These are phyloP conservation scores for Atherix ibis DNA, from an alignment of 2,888 invertebrate genomes.

Conservation along the genomic window DNA sequence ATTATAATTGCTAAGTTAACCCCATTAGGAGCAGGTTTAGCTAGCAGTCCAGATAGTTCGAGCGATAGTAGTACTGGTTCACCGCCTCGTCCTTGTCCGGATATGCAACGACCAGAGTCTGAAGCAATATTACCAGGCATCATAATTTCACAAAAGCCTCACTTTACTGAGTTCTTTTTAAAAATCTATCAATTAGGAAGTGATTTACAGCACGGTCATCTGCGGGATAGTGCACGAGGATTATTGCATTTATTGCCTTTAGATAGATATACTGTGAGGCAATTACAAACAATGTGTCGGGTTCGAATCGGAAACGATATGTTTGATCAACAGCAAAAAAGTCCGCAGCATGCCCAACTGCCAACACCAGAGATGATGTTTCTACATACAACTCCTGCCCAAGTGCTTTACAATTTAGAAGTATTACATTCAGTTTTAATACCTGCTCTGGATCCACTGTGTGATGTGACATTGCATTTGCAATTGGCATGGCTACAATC, in stretches of 20 bases:
- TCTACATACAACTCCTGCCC: slow-evolving; percentile 54
- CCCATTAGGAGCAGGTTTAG: slow-evolving; percentile 52
- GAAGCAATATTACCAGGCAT: slow-evolving; percentile 86
- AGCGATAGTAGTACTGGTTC: slow-evolving; percentile 90
- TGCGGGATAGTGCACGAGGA: slow-evolving; percentile 53
- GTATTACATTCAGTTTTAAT: slow-evolving; percentile 81
- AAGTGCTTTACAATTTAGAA: slow-evolving; percentile 60
- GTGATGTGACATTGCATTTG: slow-evolving; percentile 45
- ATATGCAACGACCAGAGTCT: slow-evolving; percentile 63
- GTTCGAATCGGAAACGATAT: slow-evolving; percentile 8
- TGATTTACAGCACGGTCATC: slow-evolving; percentile 55
- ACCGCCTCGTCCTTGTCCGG: slow-evolving; percentile 65
- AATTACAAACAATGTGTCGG: slow-evolving; percentile 27
- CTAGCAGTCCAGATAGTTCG: slow-evolving; percentile 79
- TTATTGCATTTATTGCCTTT: slow-evolving; percentile 28
- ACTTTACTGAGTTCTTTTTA: slow-evolving; percentile 65
- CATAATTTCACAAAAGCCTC: slow-evolving; percentile 68
- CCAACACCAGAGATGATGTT: slow-evolving; percentile 44
- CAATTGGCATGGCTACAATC: slow-evolving; percentile 47
- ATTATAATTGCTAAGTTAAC: slow-evolving; percentile 66
- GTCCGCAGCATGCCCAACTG: slow-evolving; percentile 4
- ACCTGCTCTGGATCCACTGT: slow-evolving; percentile 71
- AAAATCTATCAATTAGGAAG: slow-evolving; percentile 82
- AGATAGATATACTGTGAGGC: slow-evolving; percentile 33
- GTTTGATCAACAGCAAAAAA: slow-evolving; percentile 6